Percentiles rank a stretch among this genome's conserved stretches.
Evolutionary conservation across 2,888 invertebrate genomes (phyloP).

Genomic region (Ormia ochracea): DNA sequence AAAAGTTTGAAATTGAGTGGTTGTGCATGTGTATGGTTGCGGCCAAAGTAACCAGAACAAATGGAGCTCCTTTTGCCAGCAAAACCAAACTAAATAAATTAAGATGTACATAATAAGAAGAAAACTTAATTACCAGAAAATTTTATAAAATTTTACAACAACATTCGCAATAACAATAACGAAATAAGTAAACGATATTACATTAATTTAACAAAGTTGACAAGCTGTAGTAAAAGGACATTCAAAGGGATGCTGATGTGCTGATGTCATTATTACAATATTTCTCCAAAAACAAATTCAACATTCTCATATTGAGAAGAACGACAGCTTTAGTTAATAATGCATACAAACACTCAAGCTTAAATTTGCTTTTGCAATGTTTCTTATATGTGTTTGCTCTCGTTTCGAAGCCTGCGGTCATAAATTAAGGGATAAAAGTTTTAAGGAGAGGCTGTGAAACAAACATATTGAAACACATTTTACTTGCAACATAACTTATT

Average conservation of each 20-base stretch:
- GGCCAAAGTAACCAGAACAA: constrained; percentile 38
- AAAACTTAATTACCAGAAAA: constrained; percentile 35
- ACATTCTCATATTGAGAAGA: background rate
- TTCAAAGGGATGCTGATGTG: background rate
- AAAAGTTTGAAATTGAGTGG: background rate
- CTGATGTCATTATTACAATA: background rate
- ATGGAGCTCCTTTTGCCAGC: constrained; percentile 7
- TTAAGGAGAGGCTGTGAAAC: background rate
- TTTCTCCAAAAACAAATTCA: background rate
- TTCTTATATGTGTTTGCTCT: background rate
- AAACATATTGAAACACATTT: background rate
- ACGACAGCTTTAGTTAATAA: background rate
- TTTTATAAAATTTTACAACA: constrained; percentile 2
- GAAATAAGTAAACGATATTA: background rate
- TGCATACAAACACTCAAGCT: background rate
- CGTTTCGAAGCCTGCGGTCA: background rate
- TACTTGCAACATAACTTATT: background rate
- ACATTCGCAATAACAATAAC: constrained; percentile 1
- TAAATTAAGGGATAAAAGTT: background rate
- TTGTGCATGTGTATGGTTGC: background rate
- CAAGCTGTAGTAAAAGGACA: background rate
- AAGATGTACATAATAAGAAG: constrained; percentile 10
- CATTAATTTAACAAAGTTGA: constrained; percentile 29
- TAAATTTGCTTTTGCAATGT: background rate
- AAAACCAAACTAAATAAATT: constrained; percentile 34